Evolutionary conservation across 2,888 invertebrate species (phyloP).

Genomic region (Aleiodes alternator): DNA sequence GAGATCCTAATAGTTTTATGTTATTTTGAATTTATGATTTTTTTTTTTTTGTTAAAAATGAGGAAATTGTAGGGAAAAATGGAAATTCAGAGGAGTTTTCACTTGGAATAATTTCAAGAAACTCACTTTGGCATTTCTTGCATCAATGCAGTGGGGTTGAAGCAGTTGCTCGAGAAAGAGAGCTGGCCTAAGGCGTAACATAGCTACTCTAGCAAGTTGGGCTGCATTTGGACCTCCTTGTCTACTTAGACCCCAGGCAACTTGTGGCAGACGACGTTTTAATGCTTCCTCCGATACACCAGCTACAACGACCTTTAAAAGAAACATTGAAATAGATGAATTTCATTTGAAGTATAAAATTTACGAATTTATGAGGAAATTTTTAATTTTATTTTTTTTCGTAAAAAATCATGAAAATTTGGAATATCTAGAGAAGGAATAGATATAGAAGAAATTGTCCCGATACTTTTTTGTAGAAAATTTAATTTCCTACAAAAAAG

Average conservation of each 20-base stretch:
- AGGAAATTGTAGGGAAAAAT: too few relatives aligned
- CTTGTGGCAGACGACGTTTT: slow-evolving; percentile 72
- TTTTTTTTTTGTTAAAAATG: neutral
- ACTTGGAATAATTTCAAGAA: neutral
- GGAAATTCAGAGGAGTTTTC: too few relatives aligned
- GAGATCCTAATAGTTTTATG: too few relatives aligned
- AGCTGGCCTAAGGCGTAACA: slow-evolving; percentile 77
- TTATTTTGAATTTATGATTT: neutral
- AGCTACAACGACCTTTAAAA: slow-evolving; percentile 63
- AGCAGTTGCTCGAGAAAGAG: slow-evolving; percentile 77
- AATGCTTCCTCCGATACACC: slow-evolving; percentile 71
- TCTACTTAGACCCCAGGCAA: slow-evolving; percentile 75
- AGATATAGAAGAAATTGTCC: neutral
- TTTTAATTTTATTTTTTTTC: neutral
- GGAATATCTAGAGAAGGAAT: neutral
- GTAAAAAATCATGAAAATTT: too few relatives aligned
- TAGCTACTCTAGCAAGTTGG: slow-evolving; percentile 70
- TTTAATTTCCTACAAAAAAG: neutral
- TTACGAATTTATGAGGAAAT: neutral
- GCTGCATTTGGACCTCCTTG: slow-evolving; percentile 77
- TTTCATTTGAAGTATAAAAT: too few relatives aligned
- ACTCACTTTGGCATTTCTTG: slow-evolving; percentile 71
- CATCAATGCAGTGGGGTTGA: slow-evolving; percentile 73
- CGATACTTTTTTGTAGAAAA: neutral
- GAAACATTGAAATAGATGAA: neutral